Percentiles rank a stretch among this genome's conserved stretches.
phyloP scores from a whole-genome alignment of 2,888 invertebrate species.

The Phyllotreta striolata region DNA sequence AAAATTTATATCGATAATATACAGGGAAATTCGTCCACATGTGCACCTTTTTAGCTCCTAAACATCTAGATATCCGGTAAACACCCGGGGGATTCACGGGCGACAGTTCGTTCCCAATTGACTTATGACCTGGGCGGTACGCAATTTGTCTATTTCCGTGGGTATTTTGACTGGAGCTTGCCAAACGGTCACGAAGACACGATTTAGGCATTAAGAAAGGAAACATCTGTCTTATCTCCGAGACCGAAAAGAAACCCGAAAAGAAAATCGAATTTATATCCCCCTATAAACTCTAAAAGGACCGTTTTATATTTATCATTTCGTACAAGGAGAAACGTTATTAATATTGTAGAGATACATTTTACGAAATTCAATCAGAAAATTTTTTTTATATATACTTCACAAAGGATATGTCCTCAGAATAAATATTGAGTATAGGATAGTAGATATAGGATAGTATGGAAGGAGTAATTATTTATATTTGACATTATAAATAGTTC shows the following conservation, averaged over 20 bases:
- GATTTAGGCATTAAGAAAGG: slow-evolving; percentile 49
- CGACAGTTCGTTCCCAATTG: slow-evolving; percentile 27
- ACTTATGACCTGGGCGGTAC: slow-evolving; percentile 40
- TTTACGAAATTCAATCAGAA: too few species aligned
- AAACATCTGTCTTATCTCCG: slow-evolving; percentile 39
- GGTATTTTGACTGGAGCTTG: slow-evolving; percentile 49
- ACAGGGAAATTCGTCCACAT: slow-evolving; percentile 19
- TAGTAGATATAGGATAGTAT: too few species aligned
- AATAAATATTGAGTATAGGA: too few species aligned
- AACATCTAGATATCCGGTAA: slow-evolving; percentile 18
- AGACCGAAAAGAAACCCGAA: slow-evolving; percentile 2
- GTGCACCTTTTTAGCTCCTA: slow-evolving; percentile 12
- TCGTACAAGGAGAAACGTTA: too few species aligned
- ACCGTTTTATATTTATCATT: slow-evolving; percentile 22
- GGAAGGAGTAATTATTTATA: too few species aligned
- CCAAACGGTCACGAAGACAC: slow-evolving; percentile 49
- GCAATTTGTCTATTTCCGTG: slow-evolving; percentile 52
- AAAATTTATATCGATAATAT: too few species aligned
- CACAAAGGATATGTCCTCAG: too few species aligned
- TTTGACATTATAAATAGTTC: too few species aligned
- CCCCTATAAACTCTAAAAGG: slow-evolving; percentile 19
- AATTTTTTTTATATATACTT: too few species aligned
- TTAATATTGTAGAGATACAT: too few species aligned
- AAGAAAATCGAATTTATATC: slow-evolving; percentile 30
- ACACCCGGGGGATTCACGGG: slow-evolving; percentile 10